Conservation (phyloP, 2,888 invertebrate species). For the Drosophila percnosoma region DNA sequence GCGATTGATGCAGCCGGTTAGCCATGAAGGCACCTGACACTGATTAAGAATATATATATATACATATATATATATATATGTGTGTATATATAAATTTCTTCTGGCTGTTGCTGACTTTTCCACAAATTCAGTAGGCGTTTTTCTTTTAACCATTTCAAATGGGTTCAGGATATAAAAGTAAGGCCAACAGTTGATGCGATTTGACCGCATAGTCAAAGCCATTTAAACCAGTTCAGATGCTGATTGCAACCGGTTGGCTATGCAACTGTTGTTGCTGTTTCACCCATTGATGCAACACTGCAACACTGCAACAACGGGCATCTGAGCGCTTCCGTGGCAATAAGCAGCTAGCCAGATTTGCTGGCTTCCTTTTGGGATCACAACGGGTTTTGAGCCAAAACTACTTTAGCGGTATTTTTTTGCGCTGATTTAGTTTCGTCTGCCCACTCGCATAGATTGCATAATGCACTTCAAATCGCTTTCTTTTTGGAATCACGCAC, state of each 20-base stretch:
- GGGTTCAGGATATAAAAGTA: slow-evolving; percentile 21
- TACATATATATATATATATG: rapidly evolving
- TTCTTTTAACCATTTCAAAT: neutral
- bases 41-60: neutral
- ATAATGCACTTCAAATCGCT: slow-evolving; percentile 49
- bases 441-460: slow-evolving; percentile 50
- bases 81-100: neutral
- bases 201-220: slow-evolving; percentile 44
- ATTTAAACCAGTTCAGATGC: slow-evolving; percentile 69
- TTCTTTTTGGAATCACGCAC: slow-evolving; percentile 58
- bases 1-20: neutral
- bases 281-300: slow-evolving; percentile 49
- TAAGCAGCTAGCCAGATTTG: slow-evolving; percentile 46
- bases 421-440: slow-evolving; percentile 74
- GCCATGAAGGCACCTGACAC: neutral
- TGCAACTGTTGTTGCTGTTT: slow-evolving; percentile 27
- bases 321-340: slow-evolving; percentile 67
- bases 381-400: slow-evolving; percentile 38
- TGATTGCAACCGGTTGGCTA: slow-evolving; percentile 19
- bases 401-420: slow-evolving; percentile 8
- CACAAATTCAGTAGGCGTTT: neutral
- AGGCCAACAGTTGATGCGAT: slow-evolving; percentile 52
- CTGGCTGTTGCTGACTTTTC: neutral
- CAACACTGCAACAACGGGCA: slow-evolving; percentile 7
- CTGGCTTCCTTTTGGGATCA: slow-evolving; percentile 43